These are phyloP conservation scores for Meteorus sp. DNA, from an alignment of 1,140 invertebrate species.

Conservation along the genomic window DNA sequence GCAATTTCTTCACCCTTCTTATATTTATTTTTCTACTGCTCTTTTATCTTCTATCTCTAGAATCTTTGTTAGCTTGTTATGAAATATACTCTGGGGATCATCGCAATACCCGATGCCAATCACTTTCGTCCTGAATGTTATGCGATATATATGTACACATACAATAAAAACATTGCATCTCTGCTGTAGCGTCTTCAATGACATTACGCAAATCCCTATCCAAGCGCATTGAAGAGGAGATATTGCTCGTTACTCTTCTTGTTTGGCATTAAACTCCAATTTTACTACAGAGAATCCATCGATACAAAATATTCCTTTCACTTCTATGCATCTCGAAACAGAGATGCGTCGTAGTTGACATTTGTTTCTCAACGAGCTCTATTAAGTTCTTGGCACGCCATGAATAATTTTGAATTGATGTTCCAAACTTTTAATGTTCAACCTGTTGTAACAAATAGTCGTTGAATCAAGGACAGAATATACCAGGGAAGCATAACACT, in stretches of 20 bases:
- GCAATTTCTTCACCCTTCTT: too few relatives aligned
- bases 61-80: too few relatives aligned
- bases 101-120: too few relatives aligned
- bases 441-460: background rate
- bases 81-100: too few relatives aligned
- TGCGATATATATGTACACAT: too few relatives aligned
- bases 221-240: slow-evolving; percentile 33
- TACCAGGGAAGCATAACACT: background rate
- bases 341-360: slow-evolving; percentile 29
- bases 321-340: slow-evolving; percentile 22
- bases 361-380: slow-evolving; percentile 26
- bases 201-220: slow-evolving; percentile 45
- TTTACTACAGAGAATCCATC: slow-evolving; percentile 31
- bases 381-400: background rate
- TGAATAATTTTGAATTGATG: slow-evolving; percentile 14
- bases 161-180: too few relatives aligned
- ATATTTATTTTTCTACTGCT: too few relatives aligned
- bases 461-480: background rate
- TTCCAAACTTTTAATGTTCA: background rate
- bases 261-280: slow-evolving; percentile 31
- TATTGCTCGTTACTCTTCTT: slow-evolving; percentile 3
- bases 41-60: too few relatives aligned
- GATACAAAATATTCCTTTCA: too few relatives aligned
- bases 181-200: slow-evolving; percentile 38
- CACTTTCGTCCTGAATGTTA: too few relatives aligned